Evolutionary conservation across 2,797 vertebrate species (phyloP), one percentile per base, ranked within the genome.

Genomic region (Hippopotamyrus pictus): DNA sequence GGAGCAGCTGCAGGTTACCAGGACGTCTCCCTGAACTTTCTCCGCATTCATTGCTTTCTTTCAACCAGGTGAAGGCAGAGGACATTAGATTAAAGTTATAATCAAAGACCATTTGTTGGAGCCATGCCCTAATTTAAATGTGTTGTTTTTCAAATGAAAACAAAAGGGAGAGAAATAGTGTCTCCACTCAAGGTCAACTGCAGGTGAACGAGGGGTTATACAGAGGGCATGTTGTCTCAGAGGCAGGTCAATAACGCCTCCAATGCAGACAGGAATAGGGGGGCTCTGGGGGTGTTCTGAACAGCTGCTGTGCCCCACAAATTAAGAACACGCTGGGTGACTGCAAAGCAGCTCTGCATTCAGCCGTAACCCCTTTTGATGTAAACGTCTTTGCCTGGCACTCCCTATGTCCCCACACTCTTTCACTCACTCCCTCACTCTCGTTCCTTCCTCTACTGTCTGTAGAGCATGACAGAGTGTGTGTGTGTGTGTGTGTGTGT

Each of bases 301-400:
- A 95, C 93, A 94, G 95, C 96, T 96, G 65, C 88, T 93, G 92
- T 92, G 95, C 33, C 95, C 94, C 93, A 95, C 97, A 97, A 97
- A 98, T 98, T 96, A 98, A 98, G 96, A 98, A 98, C 97, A 97
- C 98, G 97, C 95, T 95, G 96, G 97, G 97, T 97, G 97, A 99
- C 98, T 97, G 96, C 97, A 97, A 97, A 98, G 98, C 97, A 97
- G 90, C 94, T 93, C 94, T 96, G 96, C 96, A 97, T 98, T 98
- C 97, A 96, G 97, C 97, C 97, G 97, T 97, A 98, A 98, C 96
- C 95, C 95, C 97, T 97, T 98, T 98, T 97, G 97, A 98, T 99
- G 98, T 98, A 98, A 99, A 99, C 97, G 94, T 97, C 97, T 97
- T 95, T 95, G 46, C 95, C 97, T 98, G 97, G 98, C 97, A 98